Evolutionary conservation across 2,797 vertebrate genomes (phyloP), one percentile per base, ranked within the genome.

Genomic region (Sciurus vulgaris): DNA sequence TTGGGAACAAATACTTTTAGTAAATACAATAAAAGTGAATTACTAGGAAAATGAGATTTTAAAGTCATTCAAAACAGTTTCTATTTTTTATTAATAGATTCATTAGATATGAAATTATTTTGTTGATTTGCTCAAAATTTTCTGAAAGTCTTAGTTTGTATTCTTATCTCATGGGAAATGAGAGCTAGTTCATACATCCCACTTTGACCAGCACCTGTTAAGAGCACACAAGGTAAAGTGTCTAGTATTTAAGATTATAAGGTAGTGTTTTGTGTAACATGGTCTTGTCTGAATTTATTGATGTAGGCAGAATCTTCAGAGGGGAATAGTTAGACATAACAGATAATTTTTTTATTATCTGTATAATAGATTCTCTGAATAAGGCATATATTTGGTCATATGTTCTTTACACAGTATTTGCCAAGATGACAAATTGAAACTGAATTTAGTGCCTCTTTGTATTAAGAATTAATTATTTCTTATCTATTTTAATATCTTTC

Each of bases 1-100:
- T 86, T 84, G 56, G 38, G 65, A 56, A 78, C 9, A n/a, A 13
- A 63, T 89, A 30, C 38, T 92, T 95, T 72, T 87, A 82, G 59
- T 92, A 89, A 89, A 79, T 79, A 81, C 7, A 88, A 78, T 83
- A 56, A 79, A 89, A 94, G 65, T 74, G 41, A 93, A 56, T 81
- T 91, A 35, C 35, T 67, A 73, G 38, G 18, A 56, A 63, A 83
- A 86, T 24, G 11, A 87, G 79, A 83, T 51, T 87, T 61, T 49
- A 79, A 86, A 74, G 14, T 7, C 18, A 90, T 54, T 77, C 11
- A 86, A 76, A 92, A 28, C 49, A 92, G 35, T 93, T 38, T 28
- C 15, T 81, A 11, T 63, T 94, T 74, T 54, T 93, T 86, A 72
- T 82, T 63, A 47, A 70, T 67, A 84, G 38, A 59, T 33, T 85